A percentile compares a stretch with the other conserved stretches of the same genome.
Evolutionary conservation across 2,113 vertebrate genomes (phyloP).

Genomic region (Heloderma charlesbogerti): DNA sequence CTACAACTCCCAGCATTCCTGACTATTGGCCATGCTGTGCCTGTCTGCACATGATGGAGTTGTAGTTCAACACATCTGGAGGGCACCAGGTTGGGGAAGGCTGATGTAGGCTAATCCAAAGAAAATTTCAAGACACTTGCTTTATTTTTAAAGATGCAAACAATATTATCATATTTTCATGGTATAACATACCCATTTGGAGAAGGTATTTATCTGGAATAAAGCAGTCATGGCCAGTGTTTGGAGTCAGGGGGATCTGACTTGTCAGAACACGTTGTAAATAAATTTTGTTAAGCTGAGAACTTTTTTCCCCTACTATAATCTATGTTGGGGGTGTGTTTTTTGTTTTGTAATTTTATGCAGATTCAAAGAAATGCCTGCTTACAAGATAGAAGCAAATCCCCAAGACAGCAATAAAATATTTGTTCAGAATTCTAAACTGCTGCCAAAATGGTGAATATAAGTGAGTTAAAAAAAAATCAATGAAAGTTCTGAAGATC

Average conservation of each 20-base stretch:
- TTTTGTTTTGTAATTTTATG: conserved; percentile 20
- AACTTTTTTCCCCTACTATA: not conserved
- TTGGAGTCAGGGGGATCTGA: not conserved
- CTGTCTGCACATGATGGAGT: too few relatives aligned
- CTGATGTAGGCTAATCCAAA: too few relatives aligned
- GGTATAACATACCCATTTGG: fast-evolving
- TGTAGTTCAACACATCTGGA: too few relatives aligned
- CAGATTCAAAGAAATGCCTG: conserved; percentile 14
- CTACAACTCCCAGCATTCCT: too few relatives aligned
- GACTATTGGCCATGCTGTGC: too few relatives aligned
- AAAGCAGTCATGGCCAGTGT: not conserved
- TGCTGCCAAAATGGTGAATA: not conserved
- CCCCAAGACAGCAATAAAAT: not conserved
- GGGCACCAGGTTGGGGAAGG: too few relatives aligned
- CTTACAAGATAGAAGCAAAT: not conserved
- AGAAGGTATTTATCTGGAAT: conserved; percentile 7
- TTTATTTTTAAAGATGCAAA: not conserved
- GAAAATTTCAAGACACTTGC: not conserved
- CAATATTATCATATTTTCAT: not conserved
- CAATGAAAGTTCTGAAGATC: conserved; percentile 7
- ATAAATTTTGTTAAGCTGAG: not conserved
- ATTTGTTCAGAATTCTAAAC: not conserved
- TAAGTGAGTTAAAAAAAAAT: not conserved
- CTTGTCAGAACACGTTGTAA: conserved; percentile 27
- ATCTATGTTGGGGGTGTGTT: conserved; percentile 19